phyloP scores from a whole-genome alignment of 1,140 invertebrate genomes.

The Daktulosphaira vitifoliae region DNA sequence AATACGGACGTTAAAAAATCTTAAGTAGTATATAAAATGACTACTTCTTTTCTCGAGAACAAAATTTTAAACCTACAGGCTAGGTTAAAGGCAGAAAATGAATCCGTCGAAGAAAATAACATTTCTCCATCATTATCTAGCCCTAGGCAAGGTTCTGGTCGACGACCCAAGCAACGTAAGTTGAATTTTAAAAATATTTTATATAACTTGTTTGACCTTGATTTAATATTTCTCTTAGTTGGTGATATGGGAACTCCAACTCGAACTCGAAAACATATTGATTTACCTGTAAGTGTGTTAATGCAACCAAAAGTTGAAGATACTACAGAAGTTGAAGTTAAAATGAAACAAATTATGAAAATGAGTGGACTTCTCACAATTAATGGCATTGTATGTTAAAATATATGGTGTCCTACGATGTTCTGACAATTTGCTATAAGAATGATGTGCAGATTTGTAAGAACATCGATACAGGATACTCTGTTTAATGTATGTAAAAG shows the following conservation, averaged over 20 bases:
- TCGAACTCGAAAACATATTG: constrained; percentile 44
- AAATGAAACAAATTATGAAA: constrained; percentile 68
- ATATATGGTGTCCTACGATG: background rate
- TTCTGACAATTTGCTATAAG: no score
- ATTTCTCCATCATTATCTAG: constrained; percentile 25
- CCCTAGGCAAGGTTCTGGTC: constrained; percentile 38
- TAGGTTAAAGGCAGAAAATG: constrained; percentile 56
- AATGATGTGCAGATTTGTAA: background rate
- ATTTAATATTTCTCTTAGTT: constrained; percentile 40
- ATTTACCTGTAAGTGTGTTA: constrained; percentile 45
- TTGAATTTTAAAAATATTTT: constrained; percentile 10
- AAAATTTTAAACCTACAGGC: constrained; percentile 57
- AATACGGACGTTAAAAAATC: background rate
- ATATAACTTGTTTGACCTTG: background rate
- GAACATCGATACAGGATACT: no score
- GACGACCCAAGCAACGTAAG: constrained; percentile 39
- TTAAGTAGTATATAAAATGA: constrained; percentile 36
- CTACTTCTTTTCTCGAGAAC: constrained; percentile 48
- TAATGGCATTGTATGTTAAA: constrained; percentile 51
- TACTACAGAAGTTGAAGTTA: constrained; percentile 54
- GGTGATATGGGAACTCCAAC: constrained; percentile 47
- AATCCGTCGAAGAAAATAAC: constrained; percentile 47
- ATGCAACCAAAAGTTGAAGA: constrained; percentile 36
- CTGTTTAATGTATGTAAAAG: no score
- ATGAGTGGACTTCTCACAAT: constrained; percentile 78